Percentiles rank a stretch among this genome's conserved stretches.
phyloP scores from a whole-genome alignment of 2,797 vertebrate genomes.

The Spinus pinus region DNA sequence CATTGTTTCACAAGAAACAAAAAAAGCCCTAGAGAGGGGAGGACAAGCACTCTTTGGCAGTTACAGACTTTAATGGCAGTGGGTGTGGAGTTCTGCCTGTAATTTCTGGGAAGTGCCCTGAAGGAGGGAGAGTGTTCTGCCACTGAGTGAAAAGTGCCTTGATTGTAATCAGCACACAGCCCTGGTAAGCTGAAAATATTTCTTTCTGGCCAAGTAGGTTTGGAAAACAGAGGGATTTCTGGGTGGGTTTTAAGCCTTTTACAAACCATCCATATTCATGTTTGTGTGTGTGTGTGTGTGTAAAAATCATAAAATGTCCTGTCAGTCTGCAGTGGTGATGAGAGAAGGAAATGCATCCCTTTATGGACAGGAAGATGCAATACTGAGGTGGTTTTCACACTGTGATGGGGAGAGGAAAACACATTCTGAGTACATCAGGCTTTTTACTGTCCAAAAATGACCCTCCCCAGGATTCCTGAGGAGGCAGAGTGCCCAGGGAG shows the following conservation, averaged over 20 bases:
- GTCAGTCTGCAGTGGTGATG: background rate
- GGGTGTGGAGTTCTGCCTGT: background rate
- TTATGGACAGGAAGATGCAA: background rate
- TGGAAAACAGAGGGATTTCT: background rate
- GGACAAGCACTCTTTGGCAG: background rate
- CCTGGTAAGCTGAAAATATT: background rate
- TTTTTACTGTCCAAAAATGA: background rate
- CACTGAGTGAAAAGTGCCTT: background rate
- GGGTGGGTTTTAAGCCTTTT: background rate
- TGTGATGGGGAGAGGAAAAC: fast-evolving
- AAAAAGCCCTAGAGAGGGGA: background rate
- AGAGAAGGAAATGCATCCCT: background rate
- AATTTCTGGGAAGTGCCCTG: background rate
- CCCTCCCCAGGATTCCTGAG: background rate
- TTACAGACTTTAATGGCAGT: background rate
- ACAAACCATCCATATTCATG: background rate
- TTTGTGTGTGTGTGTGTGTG: background rate
- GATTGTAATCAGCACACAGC: background rate
- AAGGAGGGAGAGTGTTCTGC: background rate
- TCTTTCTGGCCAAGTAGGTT: background rate
- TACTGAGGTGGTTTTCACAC: background rate
- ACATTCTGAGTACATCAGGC: background rate
- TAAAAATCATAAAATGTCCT: background rate
- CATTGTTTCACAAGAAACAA: background rate
- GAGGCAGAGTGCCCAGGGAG: background rate